Conservation (phyloP, 2,888 invertebrate species). For the Agriotes lineatus region DNA sequence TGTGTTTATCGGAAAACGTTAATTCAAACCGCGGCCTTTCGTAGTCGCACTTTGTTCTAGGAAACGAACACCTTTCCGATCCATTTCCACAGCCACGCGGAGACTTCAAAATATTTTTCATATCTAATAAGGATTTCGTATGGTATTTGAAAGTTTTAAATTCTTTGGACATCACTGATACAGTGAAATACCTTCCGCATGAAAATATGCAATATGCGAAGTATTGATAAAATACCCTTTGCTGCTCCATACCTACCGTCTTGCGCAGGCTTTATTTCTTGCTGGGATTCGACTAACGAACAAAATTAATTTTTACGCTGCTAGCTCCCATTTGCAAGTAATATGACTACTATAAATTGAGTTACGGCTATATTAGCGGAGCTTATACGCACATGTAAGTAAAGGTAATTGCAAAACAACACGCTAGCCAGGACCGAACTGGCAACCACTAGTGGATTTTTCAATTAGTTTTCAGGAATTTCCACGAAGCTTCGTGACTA, state of each 20-base stretch:
- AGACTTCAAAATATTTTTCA: conserved; percentile 16
- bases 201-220: conserved; percentile 16
- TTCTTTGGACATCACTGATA: conserved; percentile 14
- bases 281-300: not conserved
- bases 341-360: not conserved
- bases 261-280: not conserved
- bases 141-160: conserved; percentile 13
- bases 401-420: conserved; percentile 5
- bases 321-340: conserved; percentile 3
- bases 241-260: not conserved
- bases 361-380: not conserved
- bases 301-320: not conserved
- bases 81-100: conserved; percentile 10
- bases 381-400: not conserved
- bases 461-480: no score
- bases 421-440: not conserved
- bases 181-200: not conserved
- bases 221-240: conserved; percentile 1
- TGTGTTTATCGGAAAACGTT: conserved; percentile 21
- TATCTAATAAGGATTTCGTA: conserved; percentile 12
- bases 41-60: conserved; percentile 15
- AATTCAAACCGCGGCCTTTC: conserved; percentile 18
- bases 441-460: no score
- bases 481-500: no score
- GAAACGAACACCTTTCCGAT: conserved; percentile 2